Percentiles rank a stretch among this genome's conserved stretches.
These are phyloP conservation scores for Cydia amplana DNA, from an alignment of 1,140 invertebrate genomes.

Conservation along the genomic window DNA sequence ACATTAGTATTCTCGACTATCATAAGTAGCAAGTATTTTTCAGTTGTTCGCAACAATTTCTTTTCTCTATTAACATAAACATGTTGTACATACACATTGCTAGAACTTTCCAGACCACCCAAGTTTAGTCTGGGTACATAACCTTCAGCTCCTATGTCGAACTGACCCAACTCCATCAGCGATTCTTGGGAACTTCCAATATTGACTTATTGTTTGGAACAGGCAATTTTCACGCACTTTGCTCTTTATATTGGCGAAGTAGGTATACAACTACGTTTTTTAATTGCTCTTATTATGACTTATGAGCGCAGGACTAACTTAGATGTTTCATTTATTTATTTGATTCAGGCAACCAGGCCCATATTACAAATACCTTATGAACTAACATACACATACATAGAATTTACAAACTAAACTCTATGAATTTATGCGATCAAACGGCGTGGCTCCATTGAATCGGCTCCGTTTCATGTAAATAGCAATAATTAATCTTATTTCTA, in stretches of 20 bases:
- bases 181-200: slow-evolving; percentile 2
- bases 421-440: no score
- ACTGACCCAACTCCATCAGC: slow-evolving; percentile 15
- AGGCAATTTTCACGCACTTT: background rate
- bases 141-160: background rate
- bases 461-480: no score
- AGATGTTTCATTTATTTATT: no score
- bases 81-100: background rate
- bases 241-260: background rate
- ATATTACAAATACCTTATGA: no score
- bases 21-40: no score
- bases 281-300: background rate
- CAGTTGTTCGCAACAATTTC: background rate
- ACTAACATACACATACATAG: no score
- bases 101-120: background rate
- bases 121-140: background rate
- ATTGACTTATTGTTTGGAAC: slow-evolving; percentile 23
- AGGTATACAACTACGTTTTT: background rate
- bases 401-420: no score
- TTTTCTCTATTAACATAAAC: background rate
- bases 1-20: background rate
- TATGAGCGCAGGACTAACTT: background rate
- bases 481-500: no score
- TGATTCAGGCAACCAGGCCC: no score
- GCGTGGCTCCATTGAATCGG: no score